Conservation (phyloP, 2,113 vertebrate species). For the Peromyscus polionotus region DNA sequence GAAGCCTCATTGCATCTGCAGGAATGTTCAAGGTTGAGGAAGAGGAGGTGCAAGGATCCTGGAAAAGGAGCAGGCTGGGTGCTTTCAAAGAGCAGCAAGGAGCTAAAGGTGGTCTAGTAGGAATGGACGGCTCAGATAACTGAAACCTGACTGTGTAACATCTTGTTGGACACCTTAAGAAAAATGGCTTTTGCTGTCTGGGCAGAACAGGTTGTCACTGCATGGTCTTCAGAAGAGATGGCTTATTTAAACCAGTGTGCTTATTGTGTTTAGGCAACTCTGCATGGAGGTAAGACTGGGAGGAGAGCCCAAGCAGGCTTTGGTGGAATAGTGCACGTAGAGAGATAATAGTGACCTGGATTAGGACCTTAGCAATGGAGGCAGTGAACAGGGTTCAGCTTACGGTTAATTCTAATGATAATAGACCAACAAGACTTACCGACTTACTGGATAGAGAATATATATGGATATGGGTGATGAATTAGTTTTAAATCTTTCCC, state of each 20-base stretch:
- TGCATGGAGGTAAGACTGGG: neutral
- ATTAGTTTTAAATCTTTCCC: neutral
- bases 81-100: neutral
- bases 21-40: neutral
- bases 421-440: neutral
- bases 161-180: neutral
- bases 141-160: accelerated
- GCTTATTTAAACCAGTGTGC: neutral
- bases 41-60: neutral
- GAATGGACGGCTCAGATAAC: too few relatives aligned
- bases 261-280: neutral
- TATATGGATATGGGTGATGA: neutral
- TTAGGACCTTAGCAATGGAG: neutral
- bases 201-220: neutral
- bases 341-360: neutral
- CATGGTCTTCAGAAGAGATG: conserved; percentile 4
- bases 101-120: neutral
- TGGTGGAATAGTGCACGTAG: neutral
- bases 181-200: neutral
- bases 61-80: neutral
- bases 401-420: neutral
- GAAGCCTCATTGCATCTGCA: neutral
- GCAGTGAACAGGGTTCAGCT: neutral
- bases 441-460: neutral
- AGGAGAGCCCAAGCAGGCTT: neutral